Conservation (phyloP, 2,888 invertebrate genomes). For the Ectemnius cavifrons region DNA sequence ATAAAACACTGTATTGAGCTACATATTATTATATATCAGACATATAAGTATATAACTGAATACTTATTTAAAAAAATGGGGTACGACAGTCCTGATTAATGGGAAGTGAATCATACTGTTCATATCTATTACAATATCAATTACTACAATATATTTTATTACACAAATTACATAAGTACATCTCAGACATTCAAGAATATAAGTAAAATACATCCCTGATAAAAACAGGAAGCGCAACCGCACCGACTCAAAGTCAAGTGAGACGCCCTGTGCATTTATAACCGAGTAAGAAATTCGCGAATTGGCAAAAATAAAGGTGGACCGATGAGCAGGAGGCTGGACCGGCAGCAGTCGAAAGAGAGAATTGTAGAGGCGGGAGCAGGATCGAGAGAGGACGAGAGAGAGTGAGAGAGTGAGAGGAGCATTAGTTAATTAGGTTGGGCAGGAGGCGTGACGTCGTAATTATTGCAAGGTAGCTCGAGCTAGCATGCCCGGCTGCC, state of each 20-base stretch:
- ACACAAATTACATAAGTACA: too few relatives aligned
- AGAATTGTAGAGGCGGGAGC: conserved; percentile 7
- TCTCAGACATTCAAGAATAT: too few relatives aligned
- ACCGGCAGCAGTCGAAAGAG: background rate
- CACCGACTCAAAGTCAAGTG: background rate
- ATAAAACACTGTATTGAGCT: too few relatives aligned
- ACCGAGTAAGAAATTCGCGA: conserved; percentile 37
- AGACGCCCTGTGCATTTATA: conserved; percentile 26
- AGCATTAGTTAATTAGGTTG: conserved; percentile 75
- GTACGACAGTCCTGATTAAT: too few relatives aligned
- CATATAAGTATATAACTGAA: too few relatives aligned
- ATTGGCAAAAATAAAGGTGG: conserved; percentile 41
- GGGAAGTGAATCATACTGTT: too few relatives aligned
- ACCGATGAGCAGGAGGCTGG: background rate
- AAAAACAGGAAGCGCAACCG: too few relatives aligned
- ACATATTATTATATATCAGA: too few relatives aligned
- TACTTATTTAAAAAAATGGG: too few relatives aligned
- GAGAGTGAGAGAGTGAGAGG: conserved; percentile 43
- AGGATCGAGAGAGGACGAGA: background rate
- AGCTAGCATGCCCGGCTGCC: conserved; percentile 54
- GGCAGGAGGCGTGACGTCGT: conserved; percentile 76
- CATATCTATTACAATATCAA: too few relatives aligned
- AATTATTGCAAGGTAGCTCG: conserved; percentile 75
- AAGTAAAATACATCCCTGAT: too few relatives aligned
- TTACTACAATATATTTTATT: too few relatives aligned